These are phyloP conservation scores for Nibea coibor DNA, from an alignment of 2,113 vertebrate species.

Conservation along the genomic window DNA sequence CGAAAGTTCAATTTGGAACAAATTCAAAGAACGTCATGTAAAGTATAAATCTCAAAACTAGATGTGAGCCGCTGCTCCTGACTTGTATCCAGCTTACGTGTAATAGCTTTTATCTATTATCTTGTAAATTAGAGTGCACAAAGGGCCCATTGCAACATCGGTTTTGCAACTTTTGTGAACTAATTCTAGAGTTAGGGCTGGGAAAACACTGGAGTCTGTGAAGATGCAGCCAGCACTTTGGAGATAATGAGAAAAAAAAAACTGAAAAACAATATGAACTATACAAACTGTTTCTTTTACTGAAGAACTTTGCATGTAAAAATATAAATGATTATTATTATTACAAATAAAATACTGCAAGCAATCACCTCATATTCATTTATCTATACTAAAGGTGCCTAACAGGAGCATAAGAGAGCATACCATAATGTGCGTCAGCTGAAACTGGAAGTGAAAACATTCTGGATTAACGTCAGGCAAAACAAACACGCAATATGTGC, in stretches of 20 bases:
- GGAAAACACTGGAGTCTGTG: not conserved
- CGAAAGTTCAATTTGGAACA: conserved; percentile 46
- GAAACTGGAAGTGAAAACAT: conserved; percentile 30
- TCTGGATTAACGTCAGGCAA: conserved; percentile 32
- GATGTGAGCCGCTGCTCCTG: not conserved
- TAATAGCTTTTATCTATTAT: conserved; percentile 17
- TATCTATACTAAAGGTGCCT: not conserved
- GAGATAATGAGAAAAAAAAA: not conserved
- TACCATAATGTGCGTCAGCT: not conserved
- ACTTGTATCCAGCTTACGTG: conserved; percentile 1
- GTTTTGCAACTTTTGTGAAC: conserved; percentile 10
- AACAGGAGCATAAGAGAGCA: not conserved
- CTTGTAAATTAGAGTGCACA: conserved; percentile 6
- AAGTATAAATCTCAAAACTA: conserved; percentile 29
- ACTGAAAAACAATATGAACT: not conserved
- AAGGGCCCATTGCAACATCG: not conserved
- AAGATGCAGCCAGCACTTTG: not conserved
- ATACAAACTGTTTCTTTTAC: not conserved
- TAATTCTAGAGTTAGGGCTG: conserved; percentile 5
- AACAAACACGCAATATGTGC: conserved; percentile 49
- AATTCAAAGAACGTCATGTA: conserved; percentile 20
- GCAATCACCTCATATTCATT: conserved; percentile 5
- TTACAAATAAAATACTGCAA: not conserved
- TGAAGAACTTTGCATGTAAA: not conserved
- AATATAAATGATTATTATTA: not conserved